Conservation (phyloP, 2,113 vertebrate species). For the Indicator indicator region DNA sequence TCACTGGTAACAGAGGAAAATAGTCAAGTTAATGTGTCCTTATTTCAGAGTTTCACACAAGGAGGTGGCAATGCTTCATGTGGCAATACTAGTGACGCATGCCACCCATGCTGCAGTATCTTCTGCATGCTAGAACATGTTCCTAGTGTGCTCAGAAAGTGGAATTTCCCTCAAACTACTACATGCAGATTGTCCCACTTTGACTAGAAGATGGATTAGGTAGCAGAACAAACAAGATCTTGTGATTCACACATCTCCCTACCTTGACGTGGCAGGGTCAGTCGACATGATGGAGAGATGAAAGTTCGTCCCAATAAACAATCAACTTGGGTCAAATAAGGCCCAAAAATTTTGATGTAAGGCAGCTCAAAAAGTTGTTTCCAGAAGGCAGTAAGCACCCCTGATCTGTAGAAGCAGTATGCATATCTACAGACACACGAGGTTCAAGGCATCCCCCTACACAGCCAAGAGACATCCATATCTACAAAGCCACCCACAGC, state of each 20-base stretch:
- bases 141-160: background rate
- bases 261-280: background rate
- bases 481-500: background rate
- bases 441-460: background rate
- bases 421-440: background rate
- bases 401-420: background rate
- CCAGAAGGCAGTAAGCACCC: background rate
- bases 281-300: background rate
- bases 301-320: background rate
- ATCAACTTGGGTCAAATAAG: background rate
- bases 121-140: background rate
- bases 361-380: background rate
- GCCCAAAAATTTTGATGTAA: background rate
- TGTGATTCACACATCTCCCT: background rate
- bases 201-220: background rate
- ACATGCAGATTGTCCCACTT: rapidly evolving
- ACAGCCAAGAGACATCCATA: background rate
- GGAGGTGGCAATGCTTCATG: background rate
- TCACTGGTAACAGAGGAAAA: background rate
- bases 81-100: background rate
- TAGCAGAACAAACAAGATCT: background rate
- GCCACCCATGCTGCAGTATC: background rate
- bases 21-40: background rate
- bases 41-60: background rate
- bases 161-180: background rate